Evolutionary conservation across 2,797 vertebrate genomes (phyloP), one percentile per base, ranked within the genome.

Genomic region (Danio kyathit): DNA sequence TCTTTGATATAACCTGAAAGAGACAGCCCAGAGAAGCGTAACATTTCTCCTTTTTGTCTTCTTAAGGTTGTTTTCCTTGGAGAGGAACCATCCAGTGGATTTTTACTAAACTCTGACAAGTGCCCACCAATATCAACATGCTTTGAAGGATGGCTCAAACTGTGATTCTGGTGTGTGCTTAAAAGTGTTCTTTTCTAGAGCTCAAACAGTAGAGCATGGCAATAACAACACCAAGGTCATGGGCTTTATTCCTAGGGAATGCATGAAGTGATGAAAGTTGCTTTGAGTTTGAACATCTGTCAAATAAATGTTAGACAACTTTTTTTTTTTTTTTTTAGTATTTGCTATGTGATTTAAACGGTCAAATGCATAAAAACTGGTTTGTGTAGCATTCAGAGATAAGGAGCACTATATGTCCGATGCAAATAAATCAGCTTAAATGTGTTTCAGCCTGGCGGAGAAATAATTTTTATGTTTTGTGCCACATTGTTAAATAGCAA

Each of bases 1-100:
- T 79, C 44, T 79, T 79, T 79, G 64, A 79, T 79, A 49, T 14
- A 79, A 59, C 65, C 54, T 60, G 44, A 70, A 79, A 70, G 29
- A 67, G 78, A 73, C 78, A 46, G 59, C 19, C 40, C 48, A 80
- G 52, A 72, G 78, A 73, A 72, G 69, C 59, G 21, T 17, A 19
- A 70, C 29, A 44, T 38, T 16, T 74, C 46, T 66, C 67, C 13
- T 66, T 74, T 67, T 46, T 67, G 59, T 80, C 48, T 63, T 63
- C 59, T 65, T 80, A 63, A 64, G 48, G 46, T 77, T 66, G 63
- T 57, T 77, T 77, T 77, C 63, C 63, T 77, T 13, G 3, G 75
- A 77, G 75, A 48, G 51, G 63, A 67, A 66, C 64, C 51, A 67
- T 67, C 41, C 75, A 57, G 67, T 52, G 67, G 6, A 77, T 76